Percentiles rank a stretch among this genome's conserved stretches.
These are phyloP conservation scores for Operophtera brumata DNA, from an alignment of 2,888 invertebrate genomes.

Conservation along the genomic window DNA sequence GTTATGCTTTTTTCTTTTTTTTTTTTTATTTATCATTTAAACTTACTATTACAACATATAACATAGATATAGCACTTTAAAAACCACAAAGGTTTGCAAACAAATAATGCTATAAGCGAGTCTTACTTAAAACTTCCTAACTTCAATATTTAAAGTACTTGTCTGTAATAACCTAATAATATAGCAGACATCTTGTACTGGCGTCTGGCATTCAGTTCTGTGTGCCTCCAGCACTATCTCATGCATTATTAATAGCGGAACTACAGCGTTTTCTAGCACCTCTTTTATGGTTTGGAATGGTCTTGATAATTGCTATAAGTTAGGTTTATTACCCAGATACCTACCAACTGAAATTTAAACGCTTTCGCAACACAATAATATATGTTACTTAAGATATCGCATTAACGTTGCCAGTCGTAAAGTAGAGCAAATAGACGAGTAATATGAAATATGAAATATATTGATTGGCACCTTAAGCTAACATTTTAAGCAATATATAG, in stretches of 20 bases:
- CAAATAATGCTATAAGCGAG: too few species aligned
- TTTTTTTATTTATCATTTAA: too few species aligned
- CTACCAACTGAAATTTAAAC: background rate
- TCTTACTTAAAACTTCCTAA: background rate
- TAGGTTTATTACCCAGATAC: background rate
- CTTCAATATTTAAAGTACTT: too few species aligned
- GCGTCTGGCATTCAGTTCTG: background rate
- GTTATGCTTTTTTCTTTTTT: too few species aligned
- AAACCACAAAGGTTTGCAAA: too few species aligned
- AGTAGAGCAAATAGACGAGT: background rate
- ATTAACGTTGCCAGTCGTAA: background rate
- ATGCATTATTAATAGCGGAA: conserved; percentile 13
- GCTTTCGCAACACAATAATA: background rate
- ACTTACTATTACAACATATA: too few species aligned
- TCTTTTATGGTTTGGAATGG: conserved; percentile 8
- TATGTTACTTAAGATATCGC: background rate
- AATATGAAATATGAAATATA: background rate
- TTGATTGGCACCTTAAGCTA: too few species aligned
- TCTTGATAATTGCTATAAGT: conserved; percentile 6
- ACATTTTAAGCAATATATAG: too few species aligned
- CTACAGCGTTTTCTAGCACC: conserved; percentile 2
- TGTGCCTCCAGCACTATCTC: background rate
- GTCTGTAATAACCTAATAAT: conserved; percentile 13
- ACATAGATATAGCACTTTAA: too few species aligned
- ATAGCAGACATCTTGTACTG: conserved; percentile 1